A percentile compares a stretch with the other conserved stretches of the same genome.
These are phyloP conservation scores for Cercopithecus neglectus DNA, from an alignment of 2,797 vertebrate species.

Conservation along the genomic window DNA sequence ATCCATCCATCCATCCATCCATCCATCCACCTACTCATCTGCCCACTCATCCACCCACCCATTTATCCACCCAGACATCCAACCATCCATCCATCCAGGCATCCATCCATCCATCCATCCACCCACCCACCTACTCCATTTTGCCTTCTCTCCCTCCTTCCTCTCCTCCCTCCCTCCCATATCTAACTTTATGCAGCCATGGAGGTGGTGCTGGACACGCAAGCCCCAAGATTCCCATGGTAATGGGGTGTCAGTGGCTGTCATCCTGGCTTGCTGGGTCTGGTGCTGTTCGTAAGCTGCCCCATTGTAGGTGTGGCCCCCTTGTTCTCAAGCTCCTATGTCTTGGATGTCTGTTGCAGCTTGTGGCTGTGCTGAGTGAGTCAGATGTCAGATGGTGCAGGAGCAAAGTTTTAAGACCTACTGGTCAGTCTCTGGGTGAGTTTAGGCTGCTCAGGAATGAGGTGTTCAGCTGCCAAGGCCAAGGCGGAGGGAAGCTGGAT, in stretches of 20 bases:
- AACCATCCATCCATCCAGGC: not conserved
- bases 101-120: not conserved
- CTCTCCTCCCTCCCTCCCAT: accelerated
- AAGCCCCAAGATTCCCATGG: not conserved
- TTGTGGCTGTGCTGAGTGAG: not conserved
- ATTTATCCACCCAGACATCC: too few relatives aligned
- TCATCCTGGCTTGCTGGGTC: not conserved
- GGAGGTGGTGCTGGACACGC: accelerated
- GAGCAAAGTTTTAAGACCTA: not conserved
- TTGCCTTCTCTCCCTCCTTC: not conserved
- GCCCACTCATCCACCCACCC: too few relatives aligned
- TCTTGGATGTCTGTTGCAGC: not conserved
- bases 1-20: not conserved
- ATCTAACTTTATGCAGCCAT: not conserved
- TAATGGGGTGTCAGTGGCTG: not conserved
- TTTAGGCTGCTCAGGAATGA: not conserved
- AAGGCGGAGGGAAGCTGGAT: not conserved
- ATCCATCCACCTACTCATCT: accelerated
- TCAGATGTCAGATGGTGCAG: not conserved
- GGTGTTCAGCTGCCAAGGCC: not conserved
- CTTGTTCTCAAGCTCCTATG: accelerated
- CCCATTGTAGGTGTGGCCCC: not conserved
- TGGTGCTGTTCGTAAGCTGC: accelerated
- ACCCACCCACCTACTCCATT: not conserved
- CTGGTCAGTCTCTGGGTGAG: not conserved